Base-by-base conservation (phyloP, 2,797 vertebrate species). In the Sphenopsis melanotis region DNA sequence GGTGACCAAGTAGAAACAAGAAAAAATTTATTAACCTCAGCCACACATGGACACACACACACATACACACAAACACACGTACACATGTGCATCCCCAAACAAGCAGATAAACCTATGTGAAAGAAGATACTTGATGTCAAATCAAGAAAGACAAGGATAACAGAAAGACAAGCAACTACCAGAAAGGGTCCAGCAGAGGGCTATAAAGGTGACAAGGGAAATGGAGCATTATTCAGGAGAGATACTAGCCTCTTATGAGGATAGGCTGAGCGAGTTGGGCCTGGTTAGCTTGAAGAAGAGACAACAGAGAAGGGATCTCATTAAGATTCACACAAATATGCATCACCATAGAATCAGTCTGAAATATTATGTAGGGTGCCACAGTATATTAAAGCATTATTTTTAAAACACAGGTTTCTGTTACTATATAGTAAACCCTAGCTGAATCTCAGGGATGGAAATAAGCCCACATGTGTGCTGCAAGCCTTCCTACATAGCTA, bases 401-500 rank as follows among this genome's bases (percentile, higher is more conserved):
- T 93, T 96, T 87, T 36, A 63, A 86, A 95, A 77, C n/a, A 76
- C 0, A 0, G 8, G 13, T 87, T 92, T 56, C 66, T 30, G 9
- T 65, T 72, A 72, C 71, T 69, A 30, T 55, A 41, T 14, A 87
- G 77, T n/a, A 76, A 89, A 84, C 12, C 36, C 30, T 36, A 44
- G 53, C 7, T 89, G 66, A 84, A 22, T 42, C 16, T 81, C 7
- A 1, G 32, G 30, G 27, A 41, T 1, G 5, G 49, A 70, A 81
- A 52, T 52, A 63, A 88, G 22, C 42, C 57, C n/a, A 57, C 0
- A 0, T 6, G 29, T 3, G 8, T 1, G 0, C 60, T 80, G 37
- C 56, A 49, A 46, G 24, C 32, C 78, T 74, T 72, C 42, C n/a
- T 60, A 56, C 46, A 23, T 3, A 69, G n/a, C 68, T 56, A 17